Conservation (phyloP, 2,113 vertebrate species). For the Lathamus discolor region DNA sequence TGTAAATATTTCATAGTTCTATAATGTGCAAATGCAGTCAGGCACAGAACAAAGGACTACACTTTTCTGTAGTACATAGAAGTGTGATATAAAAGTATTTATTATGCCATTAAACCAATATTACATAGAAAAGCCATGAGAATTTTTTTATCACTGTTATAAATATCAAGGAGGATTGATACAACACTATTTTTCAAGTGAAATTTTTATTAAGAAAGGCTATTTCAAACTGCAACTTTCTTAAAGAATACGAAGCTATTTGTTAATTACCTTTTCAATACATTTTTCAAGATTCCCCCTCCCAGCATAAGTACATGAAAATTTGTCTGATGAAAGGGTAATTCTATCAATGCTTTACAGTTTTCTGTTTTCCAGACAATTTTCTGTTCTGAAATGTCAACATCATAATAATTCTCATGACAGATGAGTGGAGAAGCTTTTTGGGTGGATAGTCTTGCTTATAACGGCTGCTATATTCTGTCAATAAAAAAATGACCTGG, state of each 20-base stretch:
- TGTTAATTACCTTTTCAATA: not conserved
- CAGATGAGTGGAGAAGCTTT: not conserved
- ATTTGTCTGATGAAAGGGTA: not conserved
- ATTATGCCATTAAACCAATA: slow-evolving; percentile 64
- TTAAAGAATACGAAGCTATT: not conserved
- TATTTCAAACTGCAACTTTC: slow-evolving; percentile 1
- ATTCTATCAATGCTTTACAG: not conserved
- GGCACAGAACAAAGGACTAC: slow-evolving; percentile 62
- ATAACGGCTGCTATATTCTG: not conserved
- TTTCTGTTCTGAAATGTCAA: not conserved
- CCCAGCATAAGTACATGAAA: not conserved
- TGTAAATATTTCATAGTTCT: slow-evolving; percentile 78
- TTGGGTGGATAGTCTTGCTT: not conserved
- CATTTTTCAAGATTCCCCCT: not conserved
- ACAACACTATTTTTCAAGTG: slow-evolving; percentile 26
- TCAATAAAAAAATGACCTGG: not conserved
- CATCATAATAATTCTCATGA: not conserved
- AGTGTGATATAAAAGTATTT: slow-evolving; percentile 45
- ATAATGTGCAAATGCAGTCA: slow-evolving; percentile 65
- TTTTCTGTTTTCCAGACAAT: not conserved
- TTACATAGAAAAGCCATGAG: slow-evolving; percentile 36
- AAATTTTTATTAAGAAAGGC: not conserved
- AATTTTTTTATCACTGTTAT: slow-evolving; percentile 34
- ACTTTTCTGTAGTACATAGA: slow-evolving; percentile 38
- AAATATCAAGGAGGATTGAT: slow-evolving; percentile 29